Evolutionary conservation across 2,113 vertebrate genomes (phyloP), one percentile per base, ranked within the genome.

Genomic region (Gasterosteus nipponicus): DNA sequence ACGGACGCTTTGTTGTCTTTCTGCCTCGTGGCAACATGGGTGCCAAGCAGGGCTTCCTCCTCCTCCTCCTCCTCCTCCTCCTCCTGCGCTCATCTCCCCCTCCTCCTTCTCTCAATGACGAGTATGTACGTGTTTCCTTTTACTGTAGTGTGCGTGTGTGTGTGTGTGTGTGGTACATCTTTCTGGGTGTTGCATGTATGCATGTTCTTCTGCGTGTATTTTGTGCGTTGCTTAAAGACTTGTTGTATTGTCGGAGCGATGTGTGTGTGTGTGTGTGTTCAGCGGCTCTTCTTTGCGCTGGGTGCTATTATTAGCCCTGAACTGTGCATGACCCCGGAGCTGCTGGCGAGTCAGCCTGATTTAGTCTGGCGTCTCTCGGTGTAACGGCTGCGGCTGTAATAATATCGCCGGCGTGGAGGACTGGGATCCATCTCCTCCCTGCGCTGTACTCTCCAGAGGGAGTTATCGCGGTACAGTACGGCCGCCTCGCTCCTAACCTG

Each of bases 271-370:
- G 35, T 64, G 77, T 73, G 62, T 54, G 44, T 76, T 42, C 8
- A 7, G 39, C 18, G 39, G 39, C 53, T 70, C 29, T 47, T 33
- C 57, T 61, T 35, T 26, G 68, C 42, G 19, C 75, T 19, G 26
- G 2, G 15, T 65, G 29, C 84, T 91, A 92, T 85, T 80, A 86
- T 90, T 90, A 92, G 81, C 75, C 0, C 2, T 91, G 70, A 91
- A 91, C 92, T 90, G 60, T n/a, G 35, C 56, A 38, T 86, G 91
- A 93, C 86, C 92, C 67, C 2, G 2, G 10, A 57, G 86, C 80
- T 75, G 42, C 60, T 6, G 49, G 82, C 67, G 74, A 84, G 47
- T 83, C 73, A 68, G 80, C 71, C 75, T 86, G 82, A 92, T 89
- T 83, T 78, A 56, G 72, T 82, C 78, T 85, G 75, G 64, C 80